A percentile compares a stretch with the other conserved stretches of the same genome.
phyloP scores from a whole-genome alignment of 53 echinoderm and acorn worm genomes.

The Mesocentrotus franciscanus region DNA sequence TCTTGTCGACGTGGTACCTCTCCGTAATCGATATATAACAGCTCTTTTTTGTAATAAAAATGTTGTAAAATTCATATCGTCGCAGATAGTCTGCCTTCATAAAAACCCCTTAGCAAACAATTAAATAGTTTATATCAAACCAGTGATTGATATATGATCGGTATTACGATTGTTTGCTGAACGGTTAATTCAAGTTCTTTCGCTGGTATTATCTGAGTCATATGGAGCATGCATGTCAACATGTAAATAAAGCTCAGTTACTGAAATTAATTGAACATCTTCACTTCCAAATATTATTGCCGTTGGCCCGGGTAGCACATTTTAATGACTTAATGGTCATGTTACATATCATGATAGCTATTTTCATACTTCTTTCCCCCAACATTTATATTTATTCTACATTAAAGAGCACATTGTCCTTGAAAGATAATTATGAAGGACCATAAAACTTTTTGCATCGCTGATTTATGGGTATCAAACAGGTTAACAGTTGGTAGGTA shows the following conservation, averaged over 20 bases:
- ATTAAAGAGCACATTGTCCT: neutral
- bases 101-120: constrained; percentile 24
- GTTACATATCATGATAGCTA: neutral
- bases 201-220: neutral
- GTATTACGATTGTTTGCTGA: constrained; percentile 54
- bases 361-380: neutral
- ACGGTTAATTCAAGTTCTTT: constrained; percentile 25
- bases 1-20: constrained; percentile 9
- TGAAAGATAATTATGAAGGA: neutral
- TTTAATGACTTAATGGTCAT: constrained; percentile 35
- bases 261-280: neutral
- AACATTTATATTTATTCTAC: neutral
- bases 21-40: constrained; percentile 62
- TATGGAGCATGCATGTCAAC: neutral
- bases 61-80: constrained; percentile 52
- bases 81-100: neutral
- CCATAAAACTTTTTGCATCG: neutral
- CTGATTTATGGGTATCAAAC: neutral
- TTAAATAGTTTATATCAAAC: constrained; percentile 45
- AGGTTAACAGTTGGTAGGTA: neutral
- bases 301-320: neutral
- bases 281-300: neutral
- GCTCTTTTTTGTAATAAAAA: constrained; percentile 42
- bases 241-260: neutral
- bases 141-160: constrained; percentile 63